These are phyloP conservation scores for Drosophila paramelanica DNA, from an alignment of 2,888 invertebrate species.

Conservation along the genomic window DNA sequence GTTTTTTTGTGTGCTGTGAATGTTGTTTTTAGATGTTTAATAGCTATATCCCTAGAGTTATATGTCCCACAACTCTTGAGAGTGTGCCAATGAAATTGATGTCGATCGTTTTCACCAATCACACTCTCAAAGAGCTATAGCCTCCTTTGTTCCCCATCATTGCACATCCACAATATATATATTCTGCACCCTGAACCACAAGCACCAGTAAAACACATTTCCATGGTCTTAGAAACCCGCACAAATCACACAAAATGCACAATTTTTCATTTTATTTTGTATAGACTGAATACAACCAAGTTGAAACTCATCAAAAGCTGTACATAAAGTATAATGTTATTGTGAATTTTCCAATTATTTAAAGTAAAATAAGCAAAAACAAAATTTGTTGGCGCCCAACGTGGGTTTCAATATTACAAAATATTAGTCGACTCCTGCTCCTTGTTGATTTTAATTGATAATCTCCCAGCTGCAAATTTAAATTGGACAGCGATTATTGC, in stretches of 20 bases:
- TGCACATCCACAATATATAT: slow-evolving; percentile 16
- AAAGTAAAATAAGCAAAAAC: neutral
- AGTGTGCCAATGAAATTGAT: slow-evolving; percentile 3
- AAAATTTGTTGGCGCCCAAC: neutral
- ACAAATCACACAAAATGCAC: slow-evolving; percentile 54
- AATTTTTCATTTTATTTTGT: slow-evolving; percentile 10
- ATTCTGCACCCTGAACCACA: slow-evolving; percentile 32
- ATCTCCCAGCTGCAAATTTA: neutral
- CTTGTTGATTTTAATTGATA: neutral
- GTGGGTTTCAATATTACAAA: neutral
- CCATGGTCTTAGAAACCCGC: slow-evolving; percentile 39
- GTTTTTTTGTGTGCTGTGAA: slow-evolving; percentile 47
- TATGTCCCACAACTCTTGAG: neutral
- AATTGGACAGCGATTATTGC: neutral
- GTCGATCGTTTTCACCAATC: neutral
- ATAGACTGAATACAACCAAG: slow-evolving; percentile 4
- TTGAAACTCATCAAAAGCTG: neutral
- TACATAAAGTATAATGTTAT: slow-evolving; percentile 10
- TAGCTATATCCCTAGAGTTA: neutral
- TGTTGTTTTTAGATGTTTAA: slow-evolving; percentile 41
- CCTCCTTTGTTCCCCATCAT: slow-evolving; percentile 10
- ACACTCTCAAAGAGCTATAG: slow-evolving; percentile 12
- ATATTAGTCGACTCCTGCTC: neutral
- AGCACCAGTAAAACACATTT: slow-evolving; percentile 26
- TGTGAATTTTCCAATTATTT: neutral